Evolutionary conservation across 2,888 invertebrate species (phyloP).

Genomic region (Notocelia uddmanniana): DNA sequence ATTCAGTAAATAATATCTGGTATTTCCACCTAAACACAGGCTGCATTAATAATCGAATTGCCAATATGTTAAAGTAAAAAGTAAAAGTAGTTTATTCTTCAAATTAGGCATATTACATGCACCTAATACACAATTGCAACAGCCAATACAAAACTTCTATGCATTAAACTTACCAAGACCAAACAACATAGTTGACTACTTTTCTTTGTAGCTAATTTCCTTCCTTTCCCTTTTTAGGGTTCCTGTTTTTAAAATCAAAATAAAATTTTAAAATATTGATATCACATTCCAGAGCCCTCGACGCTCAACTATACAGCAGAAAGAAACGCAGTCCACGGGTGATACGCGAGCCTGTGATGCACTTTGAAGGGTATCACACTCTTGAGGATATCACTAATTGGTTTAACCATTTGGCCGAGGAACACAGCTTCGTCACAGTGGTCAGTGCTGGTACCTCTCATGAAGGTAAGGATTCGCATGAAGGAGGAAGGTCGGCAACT

Average conservation of each 20-base stretch:
- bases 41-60: no score
- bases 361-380: constrained; percentile 74
- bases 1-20: no score
- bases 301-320: constrained; percentile 68
- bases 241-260: neutral
- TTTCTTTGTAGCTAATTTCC: neutral
- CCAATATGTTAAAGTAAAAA: no score
- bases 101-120: no score
- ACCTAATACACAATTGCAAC: no score
- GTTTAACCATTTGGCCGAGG: constrained; percentile 71
- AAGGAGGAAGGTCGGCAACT: no score
- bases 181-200: no score
- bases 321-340: constrained; percentile 59
- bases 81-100: no score
- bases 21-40: no score
- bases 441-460: constrained; percentile 77
- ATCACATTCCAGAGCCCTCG: constrained; percentile 69
- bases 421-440: constrained; percentile 66
- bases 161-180: neutral
- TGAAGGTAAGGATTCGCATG: constrained; percentile 68
- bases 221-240: neutral
- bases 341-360: constrained; percentile 52
- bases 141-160: no score
- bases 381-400: constrained; percentile 83
- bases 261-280: neutral